A percentile compares a stretch with the other conserved stretches of the same genome.
These are phyloP conservation scores for Carettochelys insculpta DNA, from an alignment of 2,113 vertebrate species.

Conservation along the genomic window DNA sequence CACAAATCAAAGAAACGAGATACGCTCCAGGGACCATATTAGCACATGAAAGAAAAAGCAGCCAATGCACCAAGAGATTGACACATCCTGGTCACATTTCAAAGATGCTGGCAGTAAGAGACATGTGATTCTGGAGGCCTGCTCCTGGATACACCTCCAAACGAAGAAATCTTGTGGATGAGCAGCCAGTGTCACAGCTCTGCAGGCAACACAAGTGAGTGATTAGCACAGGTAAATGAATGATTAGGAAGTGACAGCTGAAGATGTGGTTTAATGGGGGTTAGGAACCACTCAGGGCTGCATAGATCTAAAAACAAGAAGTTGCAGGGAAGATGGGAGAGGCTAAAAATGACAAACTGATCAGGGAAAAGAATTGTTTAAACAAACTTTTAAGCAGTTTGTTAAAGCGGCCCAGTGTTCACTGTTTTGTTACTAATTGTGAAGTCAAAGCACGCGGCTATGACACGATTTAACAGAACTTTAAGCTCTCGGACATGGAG, in stretches of 20 bases:
- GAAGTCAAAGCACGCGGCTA: no score
- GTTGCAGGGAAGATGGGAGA: no score
- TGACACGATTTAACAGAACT: no score
- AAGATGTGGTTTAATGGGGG: no score
- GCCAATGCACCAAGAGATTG: slow-evolving; percentile 61
- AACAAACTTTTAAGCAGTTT: no score
- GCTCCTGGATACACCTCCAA: slow-evolving; percentile 54
- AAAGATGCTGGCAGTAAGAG: slow-evolving; percentile 60
- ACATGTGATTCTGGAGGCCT: slow-evolving; percentile 60
- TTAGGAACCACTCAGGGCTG: no score
- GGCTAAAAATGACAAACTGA: no score
- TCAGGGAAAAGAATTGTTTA: no score
- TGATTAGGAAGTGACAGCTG: slow-evolving; percentile 41
- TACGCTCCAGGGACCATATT: slow-evolving; percentile 45
- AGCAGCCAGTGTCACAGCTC: not conserved
- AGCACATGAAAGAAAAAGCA: slow-evolving; percentile 67
- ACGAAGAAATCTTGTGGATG: not conserved
- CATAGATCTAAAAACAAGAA: no score
- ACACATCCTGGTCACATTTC: slow-evolving; percentile 42
- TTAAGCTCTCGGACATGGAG: no score
- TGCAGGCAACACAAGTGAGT: not conserved
- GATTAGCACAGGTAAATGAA: not conserved
- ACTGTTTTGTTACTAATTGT: no score
- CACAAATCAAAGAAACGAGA: slow-evolving; percentile 49
- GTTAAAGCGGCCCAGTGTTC: no score